Conservation (phyloP, 2,888 invertebrate genomes). For the Teleogryllus oceanicus region DNA sequence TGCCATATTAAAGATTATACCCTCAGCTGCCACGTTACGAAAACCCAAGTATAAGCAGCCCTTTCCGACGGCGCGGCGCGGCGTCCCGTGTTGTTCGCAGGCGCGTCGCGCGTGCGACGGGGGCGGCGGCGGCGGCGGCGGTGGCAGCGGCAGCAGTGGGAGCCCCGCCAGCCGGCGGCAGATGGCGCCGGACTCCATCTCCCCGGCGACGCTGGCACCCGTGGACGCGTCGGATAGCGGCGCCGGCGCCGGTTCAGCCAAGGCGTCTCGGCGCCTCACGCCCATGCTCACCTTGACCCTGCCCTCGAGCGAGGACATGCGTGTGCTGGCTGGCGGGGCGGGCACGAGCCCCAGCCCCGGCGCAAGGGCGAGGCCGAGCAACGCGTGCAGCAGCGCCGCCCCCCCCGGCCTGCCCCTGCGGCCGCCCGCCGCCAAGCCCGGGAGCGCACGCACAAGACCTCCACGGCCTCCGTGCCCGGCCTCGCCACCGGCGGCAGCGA, state of each 20-base stretch:
- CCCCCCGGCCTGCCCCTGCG: not conserved
- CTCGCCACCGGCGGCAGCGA: conserved; percentile 41
- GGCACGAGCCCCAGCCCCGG: conserved; percentile 37
- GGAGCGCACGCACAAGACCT: conserved; percentile 29
- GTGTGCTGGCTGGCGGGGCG: conserved; percentile 43
- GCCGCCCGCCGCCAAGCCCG: conserved; percentile 32
- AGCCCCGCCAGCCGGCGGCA: too few relatives aligned
- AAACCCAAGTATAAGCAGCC: not conserved
- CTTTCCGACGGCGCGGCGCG: conserved; percentile 25
- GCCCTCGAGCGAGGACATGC: conserved; percentile 59
- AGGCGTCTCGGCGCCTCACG: conserved; percentile 41
- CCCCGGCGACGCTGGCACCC: not conserved
- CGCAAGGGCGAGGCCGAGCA: conserved; percentile 37
- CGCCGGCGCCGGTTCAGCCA: conserved; percentile 12
- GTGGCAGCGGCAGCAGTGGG: too few relatives aligned
- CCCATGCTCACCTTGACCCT: conserved; percentile 57
- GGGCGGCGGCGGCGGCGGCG: too few relatives aligned
- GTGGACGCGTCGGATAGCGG: not conserved
- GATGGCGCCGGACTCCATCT: not conserved
- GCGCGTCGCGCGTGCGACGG: not conserved
- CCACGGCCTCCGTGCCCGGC: conserved; percentile 34
- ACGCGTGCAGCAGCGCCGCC: not conserved
- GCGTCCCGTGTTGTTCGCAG: conserved; percentile 27
- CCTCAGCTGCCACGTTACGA: too few relatives aligned
- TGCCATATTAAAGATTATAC: too few relatives aligned